phyloP scores from a whole-genome alignment of 2,888 invertebrate genomes.

The Cancer borealis region DNA sequence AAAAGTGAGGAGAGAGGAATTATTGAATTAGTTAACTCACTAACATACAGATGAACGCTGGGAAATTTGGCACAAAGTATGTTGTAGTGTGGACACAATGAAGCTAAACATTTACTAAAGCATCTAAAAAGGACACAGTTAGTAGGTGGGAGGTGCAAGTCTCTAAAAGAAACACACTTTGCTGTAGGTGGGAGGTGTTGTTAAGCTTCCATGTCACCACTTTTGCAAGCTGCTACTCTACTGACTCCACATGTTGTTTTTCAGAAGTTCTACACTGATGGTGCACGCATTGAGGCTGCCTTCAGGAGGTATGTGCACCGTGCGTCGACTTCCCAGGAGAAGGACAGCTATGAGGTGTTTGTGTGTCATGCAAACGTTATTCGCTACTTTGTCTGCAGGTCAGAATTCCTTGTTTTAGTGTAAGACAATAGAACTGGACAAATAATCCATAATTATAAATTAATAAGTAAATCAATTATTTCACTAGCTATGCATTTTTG shows the following conservation, averaged over 20 bases:
- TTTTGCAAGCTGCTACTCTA: background rate
- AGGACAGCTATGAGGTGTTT: conserved; percentile 92
- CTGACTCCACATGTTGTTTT: conserved; percentile 80
- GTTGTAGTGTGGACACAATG: no score
- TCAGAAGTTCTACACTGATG: conserved; percentile 95
- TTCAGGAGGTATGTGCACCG: conserved; percentile 96
- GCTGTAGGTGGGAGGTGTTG: background rate
- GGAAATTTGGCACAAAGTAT: no score
- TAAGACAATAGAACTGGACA: no score
- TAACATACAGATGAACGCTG: no score
- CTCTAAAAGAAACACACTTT: background rate
- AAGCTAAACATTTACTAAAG: background rate
- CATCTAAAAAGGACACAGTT: background rate
- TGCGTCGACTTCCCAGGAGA: conserved; percentile 88
- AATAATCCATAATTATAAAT: no score
- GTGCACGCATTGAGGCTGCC: conserved; percentile 96
- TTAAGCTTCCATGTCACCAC: background rate
- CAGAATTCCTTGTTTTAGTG: background rate
- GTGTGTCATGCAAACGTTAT: conserved; percentile 99
- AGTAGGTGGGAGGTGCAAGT: background rate
- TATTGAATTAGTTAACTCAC: no score
- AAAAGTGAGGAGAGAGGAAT: no score
- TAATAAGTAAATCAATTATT: no score
- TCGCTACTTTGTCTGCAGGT: conserved; percentile 79
- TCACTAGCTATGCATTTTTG: no score